Percentiles rank a stretch among this genome's conserved stretches.
Evolutionary conservation across 2,113 vertebrate species (phyloP).

Genomic region (Callipepla squamata): DNA sequence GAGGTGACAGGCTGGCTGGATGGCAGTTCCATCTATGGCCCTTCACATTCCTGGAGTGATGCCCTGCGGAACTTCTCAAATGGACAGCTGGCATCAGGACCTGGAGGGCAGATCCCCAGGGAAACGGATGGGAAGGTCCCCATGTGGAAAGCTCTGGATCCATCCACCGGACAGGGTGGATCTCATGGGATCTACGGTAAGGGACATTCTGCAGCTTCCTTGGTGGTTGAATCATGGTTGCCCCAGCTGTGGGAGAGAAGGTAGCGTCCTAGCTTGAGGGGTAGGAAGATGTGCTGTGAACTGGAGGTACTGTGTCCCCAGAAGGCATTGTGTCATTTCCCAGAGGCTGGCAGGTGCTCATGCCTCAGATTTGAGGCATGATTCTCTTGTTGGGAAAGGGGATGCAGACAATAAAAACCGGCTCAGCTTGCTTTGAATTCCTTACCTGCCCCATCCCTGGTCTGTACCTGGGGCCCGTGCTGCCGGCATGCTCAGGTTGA

Average conservation of each 20-base stretch:
- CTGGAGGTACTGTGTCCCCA: rapidly evolving
- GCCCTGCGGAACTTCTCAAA: slow-evolving; percentile 85
- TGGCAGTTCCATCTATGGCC: slow-evolving; percentile 96
- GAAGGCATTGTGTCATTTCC: neutral
- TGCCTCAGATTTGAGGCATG: neutral
- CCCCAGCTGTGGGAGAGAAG: neutral
- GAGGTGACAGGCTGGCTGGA: slow-evolving; percentile 93
- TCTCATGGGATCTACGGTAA: slow-evolving; percentile 80
- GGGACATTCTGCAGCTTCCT: neutral
- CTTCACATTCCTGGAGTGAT: slow-evolving; percentile 90
- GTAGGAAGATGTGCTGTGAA: rapidly evolving
- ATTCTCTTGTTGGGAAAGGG: neutral
- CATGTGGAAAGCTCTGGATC: slow-evolving; percentile 90
- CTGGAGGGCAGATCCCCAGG: slow-evolving; percentile 75
- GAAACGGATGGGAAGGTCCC: slow-evolving; percentile 45
- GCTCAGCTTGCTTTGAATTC: neutral
- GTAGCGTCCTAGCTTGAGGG: neutral
- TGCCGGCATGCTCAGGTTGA: rapidly evolving
- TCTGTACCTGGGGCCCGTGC: rapidly evolving
- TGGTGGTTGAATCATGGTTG: neutral
- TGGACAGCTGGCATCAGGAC: slow-evolving; percentile 81
- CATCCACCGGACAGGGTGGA: slow-evolving; percentile 78
- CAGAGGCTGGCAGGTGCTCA: rapidly evolving
- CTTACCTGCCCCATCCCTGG: rapidly evolving
- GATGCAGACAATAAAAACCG: neutral